These are phyloP conservation scores for Grallaria varia DNA, from an alignment of 2,113 vertebrate genomes.

Conservation along the genomic window DNA sequence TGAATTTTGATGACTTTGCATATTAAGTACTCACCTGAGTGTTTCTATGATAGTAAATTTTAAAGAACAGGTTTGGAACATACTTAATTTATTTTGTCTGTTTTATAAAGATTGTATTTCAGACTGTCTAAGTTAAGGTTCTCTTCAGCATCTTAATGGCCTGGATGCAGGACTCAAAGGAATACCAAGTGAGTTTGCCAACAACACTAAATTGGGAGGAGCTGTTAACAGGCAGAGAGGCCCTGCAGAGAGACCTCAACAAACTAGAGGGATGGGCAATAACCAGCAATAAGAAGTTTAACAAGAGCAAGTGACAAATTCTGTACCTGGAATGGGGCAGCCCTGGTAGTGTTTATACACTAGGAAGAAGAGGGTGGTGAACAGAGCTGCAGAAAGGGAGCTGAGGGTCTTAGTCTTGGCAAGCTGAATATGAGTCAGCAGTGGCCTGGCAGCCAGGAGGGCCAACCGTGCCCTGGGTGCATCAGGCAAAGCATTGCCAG, in stretches of 20 bases:
- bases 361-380: background rate
- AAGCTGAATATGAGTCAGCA: background rate
- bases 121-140: background rate
- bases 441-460: background rate
- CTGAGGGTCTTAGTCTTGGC: no score
- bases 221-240: background rate
- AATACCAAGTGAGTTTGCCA: background rate
- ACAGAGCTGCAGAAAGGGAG: background rate
- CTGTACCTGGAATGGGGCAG: background rate
- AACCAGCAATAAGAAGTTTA: background rate
- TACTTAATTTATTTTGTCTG: background rate
- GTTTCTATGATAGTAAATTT: background rate
- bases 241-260: background rate
- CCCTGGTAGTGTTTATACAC: background rate
- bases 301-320: background rate
- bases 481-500: accelerated
- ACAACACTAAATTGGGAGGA: background rate
- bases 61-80: background rate
- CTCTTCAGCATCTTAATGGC: background rate
- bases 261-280: background rate
- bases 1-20: background rate
- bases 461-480: accelerated
- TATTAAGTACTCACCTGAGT: background rate
- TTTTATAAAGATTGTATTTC: background rate
- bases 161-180: background rate